Conservation (phyloP, 2,888 invertebrate species). For the Gnatocerus cornutus region DNA sequence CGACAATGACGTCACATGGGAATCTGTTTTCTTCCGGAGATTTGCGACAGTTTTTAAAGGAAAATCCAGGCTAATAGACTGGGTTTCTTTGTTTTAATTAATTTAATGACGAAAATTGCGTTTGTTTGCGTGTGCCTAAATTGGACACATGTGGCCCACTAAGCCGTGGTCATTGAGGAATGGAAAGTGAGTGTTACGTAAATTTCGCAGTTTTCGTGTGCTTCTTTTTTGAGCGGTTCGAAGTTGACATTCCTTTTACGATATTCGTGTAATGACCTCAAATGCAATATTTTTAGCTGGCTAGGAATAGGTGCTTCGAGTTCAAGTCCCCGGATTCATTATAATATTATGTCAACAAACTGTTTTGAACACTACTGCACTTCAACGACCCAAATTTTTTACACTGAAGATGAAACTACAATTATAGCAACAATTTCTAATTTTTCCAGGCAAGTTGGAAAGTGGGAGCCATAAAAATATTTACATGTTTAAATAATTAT, state of each 20-base stretch:
- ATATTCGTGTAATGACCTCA: constrained; percentile 30
- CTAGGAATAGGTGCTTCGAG: constrained; percentile 17
- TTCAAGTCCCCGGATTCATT: constrained; percentile 15
- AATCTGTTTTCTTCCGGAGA: constrained; percentile 16
- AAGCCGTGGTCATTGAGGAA: constrained; percentile 21
- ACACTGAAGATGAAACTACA: no score
- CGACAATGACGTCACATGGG: constrained; percentile 34
- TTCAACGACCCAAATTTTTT: neutral
- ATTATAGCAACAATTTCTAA: neutral
- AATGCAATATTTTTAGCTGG: constrained; percentile 29
- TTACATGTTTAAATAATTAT: no score
- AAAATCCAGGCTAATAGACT: constrained; percentile 26
- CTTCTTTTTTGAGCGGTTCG: constrained; percentile 12
- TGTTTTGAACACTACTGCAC: constrained; percentile 13
- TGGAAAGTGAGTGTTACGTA: constrained; percentile 39
- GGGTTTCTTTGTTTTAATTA: constrained; percentile 19
- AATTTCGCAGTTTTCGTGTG: constrained; percentile 28
- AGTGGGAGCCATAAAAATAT: no score
- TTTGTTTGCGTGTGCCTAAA: constrained; percentile 20
- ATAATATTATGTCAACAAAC: constrained; percentile 33
- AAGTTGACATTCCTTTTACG: constrained; percentile 19
- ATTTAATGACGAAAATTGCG: constrained; percentile 33
- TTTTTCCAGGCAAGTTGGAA: neutral
- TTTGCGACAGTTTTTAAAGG: neutral
- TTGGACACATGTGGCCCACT: constrained; percentile 28